Evolutionary conservation across 2,797 vertebrate genomes (phyloP).

Genomic region (Notolepis coatsorum): DNA sequence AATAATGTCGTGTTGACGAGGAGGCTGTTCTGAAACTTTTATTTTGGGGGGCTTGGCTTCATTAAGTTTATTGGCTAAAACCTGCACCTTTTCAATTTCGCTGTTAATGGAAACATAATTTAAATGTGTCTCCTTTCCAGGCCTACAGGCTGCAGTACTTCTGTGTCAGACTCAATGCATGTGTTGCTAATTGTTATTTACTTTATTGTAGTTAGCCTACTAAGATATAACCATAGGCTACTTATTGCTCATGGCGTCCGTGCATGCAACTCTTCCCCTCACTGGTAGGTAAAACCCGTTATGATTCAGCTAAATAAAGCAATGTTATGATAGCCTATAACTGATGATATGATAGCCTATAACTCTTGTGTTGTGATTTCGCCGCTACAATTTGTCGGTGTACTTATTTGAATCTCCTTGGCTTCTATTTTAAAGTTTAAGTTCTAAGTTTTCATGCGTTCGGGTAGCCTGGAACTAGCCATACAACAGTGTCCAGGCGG

Average conservation of each 20-base stretch:
- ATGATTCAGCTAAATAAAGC: too few relatives aligned
- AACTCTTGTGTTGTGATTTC: too few relatives aligned
- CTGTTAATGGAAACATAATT: neutral
- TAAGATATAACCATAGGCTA: neutral
- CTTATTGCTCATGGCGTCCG: too few relatives aligned
- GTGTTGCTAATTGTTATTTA: neutral
- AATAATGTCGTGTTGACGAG: conserved; percentile 42
- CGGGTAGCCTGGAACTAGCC: too few relatives aligned
- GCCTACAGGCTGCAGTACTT: neutral
- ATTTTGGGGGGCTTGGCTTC: conserved; percentile 12
- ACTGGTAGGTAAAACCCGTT: too few relatives aligned
- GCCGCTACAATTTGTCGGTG: too few relatives aligned
- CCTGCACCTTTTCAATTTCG: conserved; percentile 27
- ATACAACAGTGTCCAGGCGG: conserved; percentile 42
- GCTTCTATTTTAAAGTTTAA: too few relatives aligned
- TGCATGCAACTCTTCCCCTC: too few relatives aligned
- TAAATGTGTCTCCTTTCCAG: neutral
- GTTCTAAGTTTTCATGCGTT: too few relatives aligned
- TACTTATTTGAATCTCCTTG: too few relatives aligned
- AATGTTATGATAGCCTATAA: too few relatives aligned
- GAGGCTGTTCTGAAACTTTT: conserved; percentile 21
- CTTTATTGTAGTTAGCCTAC: neutral
- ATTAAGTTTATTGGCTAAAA: conserved; percentile 36
- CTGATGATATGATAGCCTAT: too few relatives aligned
- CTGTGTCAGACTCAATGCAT: neutral